Percentiles rank a stretch among this genome's conserved stretches.
Conservation (phyloP, 2,888 invertebrate genomes). For the Limnephilus rhombicus region DNA sequence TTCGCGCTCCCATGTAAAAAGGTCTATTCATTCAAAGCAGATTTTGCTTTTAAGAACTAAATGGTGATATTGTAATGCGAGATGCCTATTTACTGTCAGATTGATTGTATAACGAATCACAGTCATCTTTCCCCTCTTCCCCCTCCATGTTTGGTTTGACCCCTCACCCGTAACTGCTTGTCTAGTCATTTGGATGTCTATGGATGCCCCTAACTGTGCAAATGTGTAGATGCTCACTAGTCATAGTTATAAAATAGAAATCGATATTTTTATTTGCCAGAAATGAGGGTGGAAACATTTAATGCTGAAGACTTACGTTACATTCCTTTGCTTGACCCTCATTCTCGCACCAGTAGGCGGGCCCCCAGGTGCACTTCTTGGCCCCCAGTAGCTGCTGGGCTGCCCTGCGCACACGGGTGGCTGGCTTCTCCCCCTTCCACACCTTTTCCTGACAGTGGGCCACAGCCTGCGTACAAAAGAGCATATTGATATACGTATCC, state of each 20-base stretch:
- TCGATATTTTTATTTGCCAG: not conserved
- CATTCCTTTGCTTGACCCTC: constrained; percentile 73
- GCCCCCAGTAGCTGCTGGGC: constrained; percentile 72
- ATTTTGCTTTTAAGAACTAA: too few relatives aligned
- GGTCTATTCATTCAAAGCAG: too few relatives aligned
- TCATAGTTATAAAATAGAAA: not conserved
- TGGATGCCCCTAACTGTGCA: not conserved
- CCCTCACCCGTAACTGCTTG: too few relatives aligned
- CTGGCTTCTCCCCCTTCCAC: constrained; percentile 69
- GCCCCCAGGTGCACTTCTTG: constrained; percentile 84
- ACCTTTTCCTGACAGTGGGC: constrained; percentile 71
- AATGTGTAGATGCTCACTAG: not conserved
- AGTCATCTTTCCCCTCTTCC: too few relatives aligned
- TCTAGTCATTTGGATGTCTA: too few relatives aligned
- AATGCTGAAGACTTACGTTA: constrained; percentile 72
- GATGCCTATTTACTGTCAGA: too few relatives aligned
- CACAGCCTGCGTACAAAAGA: constrained; percentile 69
- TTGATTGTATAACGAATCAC: too few relatives aligned
- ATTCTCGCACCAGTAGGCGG: constrained; percentile 84
- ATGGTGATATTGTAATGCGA: too few relatives aligned
- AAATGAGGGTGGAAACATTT: not conserved
- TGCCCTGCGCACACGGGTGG: not conserved
- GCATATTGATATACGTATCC: not conserved
- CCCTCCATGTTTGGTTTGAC: too few relatives aligned
- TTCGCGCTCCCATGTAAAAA: too few relatives aligned